Evolutionary conservation across 2,113 vertebrate species (phyloP).

Genomic region (Callospermophilus lateralis): DNA sequence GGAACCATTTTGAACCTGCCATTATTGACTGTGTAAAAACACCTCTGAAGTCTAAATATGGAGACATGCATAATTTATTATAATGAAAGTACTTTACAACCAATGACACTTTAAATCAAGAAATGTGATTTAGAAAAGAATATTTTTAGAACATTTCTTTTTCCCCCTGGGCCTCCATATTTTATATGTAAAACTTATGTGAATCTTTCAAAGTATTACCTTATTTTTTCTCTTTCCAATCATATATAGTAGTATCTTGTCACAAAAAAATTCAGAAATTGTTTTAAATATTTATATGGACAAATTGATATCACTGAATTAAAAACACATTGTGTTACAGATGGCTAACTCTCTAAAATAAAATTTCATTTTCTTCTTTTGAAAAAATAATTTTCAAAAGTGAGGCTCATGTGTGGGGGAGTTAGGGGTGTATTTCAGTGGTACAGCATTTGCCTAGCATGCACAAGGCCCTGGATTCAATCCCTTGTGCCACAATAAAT

Average conservation of each 20-base stretch:
- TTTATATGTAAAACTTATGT: background rate
- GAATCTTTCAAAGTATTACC: background rate
- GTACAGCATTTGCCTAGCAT: background rate
- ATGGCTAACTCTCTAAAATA: background rate
- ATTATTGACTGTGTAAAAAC: background rate
- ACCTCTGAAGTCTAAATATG: background rate
- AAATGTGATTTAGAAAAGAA: background rate
- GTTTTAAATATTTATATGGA: conserved; percentile 8
- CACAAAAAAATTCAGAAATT: background rate
- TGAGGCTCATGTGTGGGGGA: background rate
- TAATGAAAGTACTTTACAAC: background rate
- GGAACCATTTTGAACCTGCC: background rate
- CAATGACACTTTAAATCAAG: background rate
- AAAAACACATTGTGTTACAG: conserved; percentile 30
- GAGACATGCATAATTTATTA: background rate
- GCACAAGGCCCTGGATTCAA: background rate
- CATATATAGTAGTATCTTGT: background rate
- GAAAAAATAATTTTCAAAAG: conserved; percentile 36
- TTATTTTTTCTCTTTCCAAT: background rate
- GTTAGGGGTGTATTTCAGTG: background rate
- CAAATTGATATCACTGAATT: background rate
- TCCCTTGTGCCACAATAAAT: background rate
- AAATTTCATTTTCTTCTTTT: conserved; percentile 52
- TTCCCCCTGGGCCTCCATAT: background rate
- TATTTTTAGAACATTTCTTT: background rate